Evolutionary conservation across 2,113 vertebrate species (phyloP).

Genomic region (Geococcyx californianus): DNA sequence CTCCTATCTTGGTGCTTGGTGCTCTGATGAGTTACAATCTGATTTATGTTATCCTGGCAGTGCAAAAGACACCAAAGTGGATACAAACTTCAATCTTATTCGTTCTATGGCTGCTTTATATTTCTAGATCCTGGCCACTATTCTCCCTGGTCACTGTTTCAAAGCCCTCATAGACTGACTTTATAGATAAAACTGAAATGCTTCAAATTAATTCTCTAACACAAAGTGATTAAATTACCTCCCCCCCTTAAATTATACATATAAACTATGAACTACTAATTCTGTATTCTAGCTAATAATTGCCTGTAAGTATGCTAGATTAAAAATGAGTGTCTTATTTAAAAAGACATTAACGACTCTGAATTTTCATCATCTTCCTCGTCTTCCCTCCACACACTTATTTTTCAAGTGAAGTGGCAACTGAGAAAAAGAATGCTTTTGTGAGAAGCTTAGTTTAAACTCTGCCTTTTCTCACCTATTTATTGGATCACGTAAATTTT

Average conservation of each 20-base stretch:
- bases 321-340: conserved; percentile 63
- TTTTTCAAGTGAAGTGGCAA: conserved; percentile 47
- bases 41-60: not conserved
- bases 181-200: conserved; percentile 12
- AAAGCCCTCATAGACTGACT: not conserved
- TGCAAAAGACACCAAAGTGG: not conserved
- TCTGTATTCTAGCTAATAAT: conserved; percentile 67
- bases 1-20: not conserved
- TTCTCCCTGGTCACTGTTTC: not conserved
- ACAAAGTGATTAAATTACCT: conserved; percentile 52
- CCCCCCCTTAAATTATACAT: conserved; percentile 55
- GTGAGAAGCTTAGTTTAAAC: not conserved
- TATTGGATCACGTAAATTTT: not conserved
- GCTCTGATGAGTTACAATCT: not conserved
- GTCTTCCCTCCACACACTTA: not conserved
- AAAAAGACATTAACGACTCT: conserved; percentile 57
- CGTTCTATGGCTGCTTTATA: not conserved
- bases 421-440: not conserved
- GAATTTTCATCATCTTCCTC: conserved; percentile 44
- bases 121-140: not conserved
- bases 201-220: not conserved
- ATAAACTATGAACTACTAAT: conserved; percentile 55
- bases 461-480: not conserved
- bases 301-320: conserved; percentile 66
- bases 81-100: not conserved